Evolutionary conservation across 1,140 invertebrate genomes (phyloP), one percentile per base, ranked within the genome.

Genomic region (Drosophila bipectinata): DNA sequence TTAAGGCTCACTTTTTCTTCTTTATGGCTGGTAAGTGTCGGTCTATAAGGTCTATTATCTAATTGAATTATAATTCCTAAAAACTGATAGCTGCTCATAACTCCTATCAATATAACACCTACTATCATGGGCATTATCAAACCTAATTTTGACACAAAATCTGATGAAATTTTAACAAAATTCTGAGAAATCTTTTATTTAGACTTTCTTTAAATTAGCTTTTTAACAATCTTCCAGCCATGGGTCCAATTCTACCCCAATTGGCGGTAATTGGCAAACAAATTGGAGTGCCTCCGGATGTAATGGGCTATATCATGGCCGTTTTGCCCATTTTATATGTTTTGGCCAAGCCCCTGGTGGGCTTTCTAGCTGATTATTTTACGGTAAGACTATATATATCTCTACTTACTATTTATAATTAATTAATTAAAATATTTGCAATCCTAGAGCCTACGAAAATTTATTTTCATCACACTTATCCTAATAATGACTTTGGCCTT

Each of bases 1-100:
- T 97, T n/a, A 97, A 97, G 93, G 94, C 94, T 1, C 96, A 97
- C 89, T 97, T 94, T 69, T 96, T 97, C 87, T 96, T 96, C 82
- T 96, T 97, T 73, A 96, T 97, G 93, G 95, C 95, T 77, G 95
- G 96, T 96, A 92, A 94, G 93, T 93, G 10, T 15, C 6, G 26
- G 26, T 6, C n/a, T 0, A 0, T 2, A 1, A 8, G 24, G 9
- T 14, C 1, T 5, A 41, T 47, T 5, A 41, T 47, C 44, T 18
- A 21, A 47, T 44, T 44, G n/a, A 14, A 44, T 44, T 37, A 37
- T 37, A n/a, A 15, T 44, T 44, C 7, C 41, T 7, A 44, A 3
- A 44, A 44, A 4, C 12, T 3, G 12, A 37, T 37, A 9, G 21
- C 21, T 15, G 44, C 24, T 21, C 34, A n/a, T 39, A 21, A 9